These are phyloP conservation scores for Pantherophis alleghaniensis DNA, from an alignment of 2,797 vertebrate species.

Conservation along the genomic window DNA sequence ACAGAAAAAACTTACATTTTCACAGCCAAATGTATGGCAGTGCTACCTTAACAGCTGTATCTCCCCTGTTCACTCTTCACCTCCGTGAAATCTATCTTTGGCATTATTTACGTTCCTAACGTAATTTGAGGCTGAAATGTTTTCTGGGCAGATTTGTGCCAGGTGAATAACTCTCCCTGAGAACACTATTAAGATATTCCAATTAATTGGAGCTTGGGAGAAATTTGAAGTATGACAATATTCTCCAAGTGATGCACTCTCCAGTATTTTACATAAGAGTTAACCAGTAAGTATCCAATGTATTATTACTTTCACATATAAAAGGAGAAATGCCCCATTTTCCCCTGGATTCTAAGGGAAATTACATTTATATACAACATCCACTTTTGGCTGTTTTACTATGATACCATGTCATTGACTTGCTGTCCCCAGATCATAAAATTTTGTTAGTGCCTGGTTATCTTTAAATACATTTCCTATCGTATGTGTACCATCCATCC, in stretches of 20 bases:
- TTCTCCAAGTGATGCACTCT: background rate
- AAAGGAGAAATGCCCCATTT: conserved; percentile 80
- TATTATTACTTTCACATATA: conserved; percentile 70
- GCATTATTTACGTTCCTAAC: conserved; percentile 24
- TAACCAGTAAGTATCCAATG: conserved; percentile 59
- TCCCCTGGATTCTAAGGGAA: conserved; percentile 85
- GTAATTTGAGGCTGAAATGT: conserved; percentile 29
- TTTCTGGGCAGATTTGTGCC: background rate
- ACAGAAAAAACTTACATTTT: background rate
- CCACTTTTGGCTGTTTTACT: conserved; percentile 74
- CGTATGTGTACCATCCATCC: conserved; percentile 64
- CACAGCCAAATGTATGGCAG: background rate
- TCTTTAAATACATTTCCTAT: conserved; percentile 65
- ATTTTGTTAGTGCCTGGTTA: conserved; percentile 70
- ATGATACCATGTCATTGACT: conserved; percentile 78
- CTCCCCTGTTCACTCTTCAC: background rate
- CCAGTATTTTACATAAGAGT: conserved; percentile 48
- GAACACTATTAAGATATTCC: background rate
- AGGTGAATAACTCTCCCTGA: background rate
- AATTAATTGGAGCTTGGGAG: conserved; percentile 10
- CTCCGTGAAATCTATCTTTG: conserved; percentile 13
- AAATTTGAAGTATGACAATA: conserved; percentile 50
- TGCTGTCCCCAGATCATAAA: conserved; percentile 81
- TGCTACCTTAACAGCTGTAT: background rate
- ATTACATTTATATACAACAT: conserved; percentile 80